Percentiles rank a stretch among this genome's conserved stretches.
Conservation (phyloP, 2,113 vertebrate species). For the Pyrgilauda ruficollis region DNA sequence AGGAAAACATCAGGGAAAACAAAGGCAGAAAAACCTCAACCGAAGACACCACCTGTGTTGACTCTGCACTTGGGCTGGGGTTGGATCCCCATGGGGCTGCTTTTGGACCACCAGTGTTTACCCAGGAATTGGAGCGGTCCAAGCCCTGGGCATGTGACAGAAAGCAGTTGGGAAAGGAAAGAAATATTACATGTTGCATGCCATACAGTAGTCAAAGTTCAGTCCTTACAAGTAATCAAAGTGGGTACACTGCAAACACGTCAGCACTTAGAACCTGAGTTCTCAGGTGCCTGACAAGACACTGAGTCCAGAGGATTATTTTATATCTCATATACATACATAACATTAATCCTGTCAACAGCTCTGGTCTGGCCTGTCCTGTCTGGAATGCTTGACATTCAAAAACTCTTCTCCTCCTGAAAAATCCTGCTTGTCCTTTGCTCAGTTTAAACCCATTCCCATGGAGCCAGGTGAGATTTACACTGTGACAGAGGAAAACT, state of each 20-base stretch:
- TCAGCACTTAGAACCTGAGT: conserved; percentile 46
- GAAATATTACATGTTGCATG: conserved; percentile 83
- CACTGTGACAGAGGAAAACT: not conserved
- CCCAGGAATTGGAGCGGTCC: conserved; percentile 99
- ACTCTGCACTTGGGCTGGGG: conserved; percentile 94
- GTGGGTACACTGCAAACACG: conserved; percentile 45
- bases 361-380: not conserved
- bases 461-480: not conserved
- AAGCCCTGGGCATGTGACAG: conserved; percentile 89
- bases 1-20: conserved; percentile 67
- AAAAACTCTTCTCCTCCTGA: not conserved
- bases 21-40: conserved; percentile 73
- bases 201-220: conserved; percentile 66
- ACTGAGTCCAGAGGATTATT: conserved; percentile 11
- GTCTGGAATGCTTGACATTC: not conserved
- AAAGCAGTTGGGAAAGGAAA: conserved; percentile 87
- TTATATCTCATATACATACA: not conserved
- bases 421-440: not conserved
- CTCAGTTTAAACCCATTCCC: not conserved
- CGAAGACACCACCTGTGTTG: conserved; percentile 94
- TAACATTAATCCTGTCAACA: not conserved
- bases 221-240: conserved; percentile 62
- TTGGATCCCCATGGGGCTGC: conserved; percentile 98
- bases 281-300: not conserved
- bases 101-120: conserved; percentile 98